Percentiles rank a stretch among this genome's conserved stretches.
phyloP scores from a whole-genome alignment of 2,797 vertebrate genomes.

The Furcifer pardalis region DNA sequence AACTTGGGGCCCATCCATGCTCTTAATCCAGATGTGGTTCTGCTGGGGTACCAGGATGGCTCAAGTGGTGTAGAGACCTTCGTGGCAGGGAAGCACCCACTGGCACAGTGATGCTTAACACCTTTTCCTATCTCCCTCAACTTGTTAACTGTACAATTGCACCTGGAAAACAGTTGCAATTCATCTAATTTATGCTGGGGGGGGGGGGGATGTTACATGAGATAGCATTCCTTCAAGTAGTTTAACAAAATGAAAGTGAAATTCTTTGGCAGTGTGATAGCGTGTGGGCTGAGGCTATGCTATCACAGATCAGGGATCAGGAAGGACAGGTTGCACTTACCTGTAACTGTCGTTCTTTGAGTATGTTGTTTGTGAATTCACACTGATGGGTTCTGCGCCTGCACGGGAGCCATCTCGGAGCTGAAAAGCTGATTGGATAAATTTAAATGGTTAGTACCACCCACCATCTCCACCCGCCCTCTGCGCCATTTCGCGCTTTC shows the following conservation, averaged over 20 bases:
- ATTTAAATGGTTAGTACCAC: no score
- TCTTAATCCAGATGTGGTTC: neutral
- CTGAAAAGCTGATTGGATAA: no score
- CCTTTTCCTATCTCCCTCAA: neutral
- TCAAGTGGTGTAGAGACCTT: neutral
- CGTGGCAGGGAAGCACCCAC: neutral
- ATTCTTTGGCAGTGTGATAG: neutral
- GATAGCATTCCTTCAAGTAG: neutral
- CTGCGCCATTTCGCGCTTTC: no score
- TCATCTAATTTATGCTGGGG: neutral
- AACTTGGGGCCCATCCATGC: neutral
- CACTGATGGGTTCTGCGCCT: no score
- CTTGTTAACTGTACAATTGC: neutral
- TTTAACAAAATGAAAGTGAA: neutral
- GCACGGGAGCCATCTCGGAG: no score
- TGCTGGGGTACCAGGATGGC: neutral
- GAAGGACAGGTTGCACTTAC: no score
- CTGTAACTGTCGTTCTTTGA: no score
- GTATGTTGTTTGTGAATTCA: no score
- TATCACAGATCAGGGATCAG: neutral
- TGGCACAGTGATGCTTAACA: neutral
- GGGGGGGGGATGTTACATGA: neutral
- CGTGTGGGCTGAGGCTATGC: no score
- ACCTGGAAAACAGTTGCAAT: neutral
- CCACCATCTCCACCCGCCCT: no score